A percentile compares a stretch with the other conserved stretches of the same genome.
phyloP scores from a whole-genome alignment of 1,140 invertebrate genomes.

The Microvelia longipes region DNA sequence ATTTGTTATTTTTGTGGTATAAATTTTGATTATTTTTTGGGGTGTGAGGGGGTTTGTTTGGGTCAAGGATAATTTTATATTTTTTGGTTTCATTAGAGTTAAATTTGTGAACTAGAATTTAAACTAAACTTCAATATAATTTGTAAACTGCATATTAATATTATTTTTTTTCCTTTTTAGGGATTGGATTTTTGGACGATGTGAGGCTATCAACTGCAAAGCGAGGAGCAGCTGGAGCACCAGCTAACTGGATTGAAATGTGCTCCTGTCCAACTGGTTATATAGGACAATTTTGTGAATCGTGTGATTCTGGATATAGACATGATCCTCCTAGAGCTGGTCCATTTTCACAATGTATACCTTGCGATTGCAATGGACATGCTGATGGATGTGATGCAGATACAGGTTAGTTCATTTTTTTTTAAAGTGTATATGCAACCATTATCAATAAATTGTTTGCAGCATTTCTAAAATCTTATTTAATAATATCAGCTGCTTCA shows the following conservation, averaged over 20 bases:
- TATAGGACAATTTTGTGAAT: constrained; percentile 90
- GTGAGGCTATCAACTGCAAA: constrained; percentile 73
- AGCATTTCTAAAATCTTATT: background rate
- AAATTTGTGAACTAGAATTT: too few species aligned
- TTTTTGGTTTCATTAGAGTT: too few species aligned
- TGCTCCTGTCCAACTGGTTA: constrained; percentile 88
- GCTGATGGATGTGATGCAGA: constrained; percentile 91
- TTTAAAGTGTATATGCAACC: background rate
- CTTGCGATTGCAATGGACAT: constrained; percentile 90
- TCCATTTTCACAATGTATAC: constrained; percentile 80
- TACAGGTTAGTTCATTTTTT: constrained; percentile 43
- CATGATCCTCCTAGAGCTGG: constrained; percentile 80
- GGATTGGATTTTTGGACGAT: constrained; percentile 75
- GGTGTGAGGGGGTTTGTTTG: too few species aligned
- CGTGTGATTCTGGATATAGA: constrained; percentile 82
- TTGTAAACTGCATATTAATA: too few species aligned
- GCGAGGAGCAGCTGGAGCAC: constrained; percentile 55
- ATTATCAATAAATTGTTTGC: too few species aligned
- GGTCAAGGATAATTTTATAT: too few species aligned
- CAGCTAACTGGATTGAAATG: constrained; percentile 84
- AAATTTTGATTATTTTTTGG: too few species aligned
- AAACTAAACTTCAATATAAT: too few species aligned
- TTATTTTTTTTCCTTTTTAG: constrained; percentile 30
- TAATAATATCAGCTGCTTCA: background rate
- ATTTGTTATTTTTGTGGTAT: too few species aligned